These are phyloP conservation scores for Dorcus parallelipipedus DNA, from an alignment of 2,888 invertebrate genomes.

Conservation along the genomic window DNA sequence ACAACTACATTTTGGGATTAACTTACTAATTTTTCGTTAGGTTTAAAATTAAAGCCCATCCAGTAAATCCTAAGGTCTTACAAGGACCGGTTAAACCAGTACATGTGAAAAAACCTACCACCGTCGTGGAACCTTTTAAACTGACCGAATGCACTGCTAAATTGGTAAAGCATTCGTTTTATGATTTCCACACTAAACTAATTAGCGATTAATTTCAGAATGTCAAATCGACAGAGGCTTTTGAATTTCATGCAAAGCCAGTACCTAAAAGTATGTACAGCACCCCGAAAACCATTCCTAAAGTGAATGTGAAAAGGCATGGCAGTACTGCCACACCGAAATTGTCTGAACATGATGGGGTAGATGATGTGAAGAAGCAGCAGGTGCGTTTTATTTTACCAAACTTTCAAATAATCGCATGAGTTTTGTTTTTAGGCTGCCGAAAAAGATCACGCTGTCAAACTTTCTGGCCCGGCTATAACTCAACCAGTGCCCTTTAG, in stretches of 20 bases:
- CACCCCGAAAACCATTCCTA: conserved; percentile 37
- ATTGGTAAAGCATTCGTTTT: conserved; percentile 5
- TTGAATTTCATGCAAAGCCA: conserved; percentile 60
- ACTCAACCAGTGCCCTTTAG: conserved; percentile 57
- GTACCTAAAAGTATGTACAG: conserved; percentile 57
- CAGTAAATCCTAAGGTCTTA: conserved; percentile 60
- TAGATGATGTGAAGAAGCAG: too few relatives aligned
- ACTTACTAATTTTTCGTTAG: conserved; percentile 36
- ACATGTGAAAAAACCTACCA: conserved; percentile 56
- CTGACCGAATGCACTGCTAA: conserved; percentile 53
- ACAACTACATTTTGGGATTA: too few relatives aligned
- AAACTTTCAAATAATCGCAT: too few relatives aligned
- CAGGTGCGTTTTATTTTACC: too few relatives aligned
- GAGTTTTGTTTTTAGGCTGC: not conserved
- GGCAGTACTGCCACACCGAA: too few relatives aligned
- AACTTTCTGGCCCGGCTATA: conserved; percentile 45
- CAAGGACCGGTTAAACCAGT: conserved; percentile 52
- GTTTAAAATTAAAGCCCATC: conserved; percentile 64
- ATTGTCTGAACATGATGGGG: too few relatives aligned
- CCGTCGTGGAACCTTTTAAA: conserved; percentile 63
- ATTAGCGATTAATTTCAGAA: not conserved
- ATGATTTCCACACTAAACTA: not conserved
- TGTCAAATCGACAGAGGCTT: not conserved
- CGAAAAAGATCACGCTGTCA: conserved; percentile 33
- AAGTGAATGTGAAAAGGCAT: too few relatives aligned